Evolutionary conservation across 2,888 invertebrate genomes (phyloP), one percentile per base, ranked within the genome.

Genomic region (Campopleginae sp.): DNA sequence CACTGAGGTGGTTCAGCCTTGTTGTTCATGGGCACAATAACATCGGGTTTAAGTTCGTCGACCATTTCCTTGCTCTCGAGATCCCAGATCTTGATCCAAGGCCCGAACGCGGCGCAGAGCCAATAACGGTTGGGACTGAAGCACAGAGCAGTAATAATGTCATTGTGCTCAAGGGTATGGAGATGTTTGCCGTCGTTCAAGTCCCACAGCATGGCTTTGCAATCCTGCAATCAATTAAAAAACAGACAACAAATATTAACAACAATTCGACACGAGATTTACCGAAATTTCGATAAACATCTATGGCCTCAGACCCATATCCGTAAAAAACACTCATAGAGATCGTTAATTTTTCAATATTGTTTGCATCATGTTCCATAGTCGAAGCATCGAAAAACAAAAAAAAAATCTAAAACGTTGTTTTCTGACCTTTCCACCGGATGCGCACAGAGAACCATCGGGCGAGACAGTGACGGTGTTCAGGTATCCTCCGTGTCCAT

Each of bases 111-210:
- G 92, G 99, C 99, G 94, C 99, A 99, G 88, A 99, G 96, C 99
- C 99, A 99, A 94, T 99, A 99, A 93, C 99, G 97, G 95, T 99
- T 99, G 87, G 99, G 99, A 87, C 99, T 99, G 97, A 99, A 99
- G 96, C 98, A 98, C 91, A 99, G 95, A 6, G 99, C 98, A 91
- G 99, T 99, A 95, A 99, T 99, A 94, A 98, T 98, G 94, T 99
- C 99, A 94, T 98, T 99, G 94, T 99, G 99, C 94, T 99, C 99
- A 92, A 99, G 95, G 17, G 99, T 99, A 95, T 99, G 99, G 93
- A 99, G 95, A 94, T 99, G 99, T 95, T 99, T 99, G 95, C 99
- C 99, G 94, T 99, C 99, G 94, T 99, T 99, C 94, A 99, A 95
- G 94, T 99, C 99, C 99, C 99, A 99, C 89, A 99, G 95, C 98